A percentile compares a stretch with the other conserved stretches of the same genome.
Conservation (phyloP, 1,140 invertebrate genomes). For the Cherax destructor region DNA sequence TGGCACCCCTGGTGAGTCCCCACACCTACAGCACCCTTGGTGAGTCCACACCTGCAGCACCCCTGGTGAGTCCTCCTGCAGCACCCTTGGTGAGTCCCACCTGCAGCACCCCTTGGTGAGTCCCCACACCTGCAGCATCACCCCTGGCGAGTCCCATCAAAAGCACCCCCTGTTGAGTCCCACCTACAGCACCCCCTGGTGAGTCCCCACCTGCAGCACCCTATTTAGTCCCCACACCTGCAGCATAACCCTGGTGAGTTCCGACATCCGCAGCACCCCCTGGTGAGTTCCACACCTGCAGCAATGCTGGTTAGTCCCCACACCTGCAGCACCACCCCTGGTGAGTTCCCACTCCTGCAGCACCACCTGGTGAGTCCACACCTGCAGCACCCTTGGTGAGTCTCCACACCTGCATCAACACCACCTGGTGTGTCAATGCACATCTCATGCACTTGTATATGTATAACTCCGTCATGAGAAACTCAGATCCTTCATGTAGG, state of each 20-base stretch:
- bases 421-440: not conserved
- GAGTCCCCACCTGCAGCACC: constrained; percentile 34
- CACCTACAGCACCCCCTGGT: not conserved
- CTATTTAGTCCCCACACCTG: not conserved
- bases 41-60: not conserved
- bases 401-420: not conserved
- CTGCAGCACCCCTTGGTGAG: too few relatives aligned
- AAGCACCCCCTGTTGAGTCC: constrained; percentile 70
- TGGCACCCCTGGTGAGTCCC: not conserved
- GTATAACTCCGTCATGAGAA: too few relatives aligned
- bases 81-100: not conserved
- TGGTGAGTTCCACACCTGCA: not conserved
- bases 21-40: constrained; percentile 35
- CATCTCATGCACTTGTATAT: not conserved
- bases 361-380: constrained; percentile 22
- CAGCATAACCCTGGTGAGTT: not conserved
- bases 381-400: not conserved
- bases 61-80: constrained; percentile 20
- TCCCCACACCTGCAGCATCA: too few relatives aligned
- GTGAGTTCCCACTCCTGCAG: constrained; percentile 32
- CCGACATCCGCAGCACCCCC: not conserved
- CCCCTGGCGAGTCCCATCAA: not conserved
- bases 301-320: not conserved
- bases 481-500: too few relatives aligned
- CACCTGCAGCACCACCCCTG: not conserved